A percentile compares a stretch with the other conserved stretches of the same genome.
phyloP scores from a whole-genome alignment of 2,113 vertebrate species.

The Callaeas wilsoni region DNA sequence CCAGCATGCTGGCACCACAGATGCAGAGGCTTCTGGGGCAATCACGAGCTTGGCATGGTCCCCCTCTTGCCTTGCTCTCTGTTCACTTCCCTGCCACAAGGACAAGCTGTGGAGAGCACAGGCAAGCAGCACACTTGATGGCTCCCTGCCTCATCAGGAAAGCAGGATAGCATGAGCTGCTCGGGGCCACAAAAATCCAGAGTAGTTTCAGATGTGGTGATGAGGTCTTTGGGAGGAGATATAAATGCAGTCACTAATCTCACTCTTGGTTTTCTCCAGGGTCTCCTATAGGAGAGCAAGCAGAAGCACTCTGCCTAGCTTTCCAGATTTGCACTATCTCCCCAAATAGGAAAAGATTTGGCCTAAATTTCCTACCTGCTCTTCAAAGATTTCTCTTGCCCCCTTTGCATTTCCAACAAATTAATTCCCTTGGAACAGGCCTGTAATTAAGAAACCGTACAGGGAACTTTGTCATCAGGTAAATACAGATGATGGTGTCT shows the following conservation, averaged over 20 bases:
- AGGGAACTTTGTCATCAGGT: conserved; percentile 54
- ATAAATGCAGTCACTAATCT: not conserved
- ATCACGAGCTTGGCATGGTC: not conserved
- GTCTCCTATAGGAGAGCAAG: not conserved
- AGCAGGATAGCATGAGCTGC: not conserved
- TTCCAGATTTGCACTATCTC: not conserved
- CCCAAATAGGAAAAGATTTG: not conserved
- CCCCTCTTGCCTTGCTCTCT: not conserved
- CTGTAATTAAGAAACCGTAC: conserved; percentile 65
- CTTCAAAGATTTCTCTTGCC: not conserved
- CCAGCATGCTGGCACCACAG: not conserved
- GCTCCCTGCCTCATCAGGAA: not conserved
- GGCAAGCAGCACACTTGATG: not conserved
- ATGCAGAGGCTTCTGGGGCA: not conserved
- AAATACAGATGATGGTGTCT: conserved; percentile 63
- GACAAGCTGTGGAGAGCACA: not conserved
- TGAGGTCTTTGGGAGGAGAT: not conserved
- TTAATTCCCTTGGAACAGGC: conserved; percentile 46
- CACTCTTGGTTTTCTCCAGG: not conserved
- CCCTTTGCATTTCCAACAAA: not conserved
- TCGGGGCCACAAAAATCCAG: not conserved
- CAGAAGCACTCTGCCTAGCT: not conserved
- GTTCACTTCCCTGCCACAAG: not conserved
- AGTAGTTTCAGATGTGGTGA: not conserved
- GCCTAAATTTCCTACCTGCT: not conserved